Base-by-base conservation (phyloP, 1,140 invertebrate genomes). In the Ostrea edulis region DNA sequence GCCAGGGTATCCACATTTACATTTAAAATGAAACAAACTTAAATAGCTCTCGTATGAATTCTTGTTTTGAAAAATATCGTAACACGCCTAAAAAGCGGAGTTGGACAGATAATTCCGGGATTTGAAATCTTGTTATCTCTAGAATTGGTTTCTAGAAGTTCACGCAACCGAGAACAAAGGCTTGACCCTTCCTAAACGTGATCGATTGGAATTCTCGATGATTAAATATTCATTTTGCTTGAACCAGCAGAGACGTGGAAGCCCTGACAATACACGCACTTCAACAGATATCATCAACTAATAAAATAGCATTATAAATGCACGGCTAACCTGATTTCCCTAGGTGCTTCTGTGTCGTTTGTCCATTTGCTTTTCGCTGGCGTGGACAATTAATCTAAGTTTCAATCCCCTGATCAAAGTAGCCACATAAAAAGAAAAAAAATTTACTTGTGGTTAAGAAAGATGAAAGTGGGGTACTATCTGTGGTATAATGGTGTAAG, bases 221-320 rank as follows among this genome's bases (percentile, higher is more conserved):
- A 77, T 77, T 77, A 77, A 77, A 77, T 77, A 77, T 77, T 77
- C 68, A 77, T 77, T 77, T 77, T 77, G 68, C 68, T 77, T 77
- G 22, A 35, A 77, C 68, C 25, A 77, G 68, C 22, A 77, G 68
- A 77, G 68, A 77, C 25, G 11, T 77, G 68, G 25, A 77, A 77
- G 25, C 68, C 68, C 68, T 25, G 68, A 77, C 68, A 77, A 77
- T 77, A 77, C 68, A 77, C 68, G 68, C 68, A 77, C 68, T 77
- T 77, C 68, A 35, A 77, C 68, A 77, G 68, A 77, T 77, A 77
- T 35, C 68, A 77, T 77, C 68, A 77, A 77, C 68, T 77, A 77
- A 77, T 77, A 77, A 77, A 77, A 77, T 77, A 77, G 68, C 68
- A 77, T 77, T 77, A 77, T 77, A 77, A 77, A 77, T 77, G 68